Evolutionary conservation across 2,797 vertebrate species (phyloP).

Genomic region (Tauraco hartlaubi): DNA sequence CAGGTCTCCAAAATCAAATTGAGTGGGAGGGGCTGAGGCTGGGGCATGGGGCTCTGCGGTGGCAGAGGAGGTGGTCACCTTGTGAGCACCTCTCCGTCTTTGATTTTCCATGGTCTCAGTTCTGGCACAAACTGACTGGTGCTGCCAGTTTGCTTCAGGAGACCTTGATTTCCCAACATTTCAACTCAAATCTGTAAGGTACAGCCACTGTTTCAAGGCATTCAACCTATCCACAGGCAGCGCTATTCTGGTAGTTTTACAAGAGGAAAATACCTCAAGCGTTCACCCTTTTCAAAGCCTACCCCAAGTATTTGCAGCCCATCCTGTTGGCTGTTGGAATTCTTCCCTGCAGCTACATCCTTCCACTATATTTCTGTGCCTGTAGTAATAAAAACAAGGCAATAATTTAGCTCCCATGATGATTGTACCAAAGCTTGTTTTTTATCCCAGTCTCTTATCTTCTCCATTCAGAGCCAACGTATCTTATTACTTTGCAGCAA

Average conservation of each 20-base stretch:
- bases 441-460: constrained; percentile 74
- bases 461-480: constrained; percentile 65
- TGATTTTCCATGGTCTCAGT: not conserved
- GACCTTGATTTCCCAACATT: not conserved
- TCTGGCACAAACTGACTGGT: not conserved
- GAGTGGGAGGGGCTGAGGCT: not conserved
- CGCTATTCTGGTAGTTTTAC: not conserved
- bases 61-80: not conserved
- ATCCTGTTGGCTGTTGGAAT: not conserved
- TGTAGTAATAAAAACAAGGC: constrained; percentile 46
- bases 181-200: not conserved
- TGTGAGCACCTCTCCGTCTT: not conserved
- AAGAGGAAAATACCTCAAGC: not conserved
- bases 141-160: not conserved
- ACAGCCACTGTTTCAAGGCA: not conserved
- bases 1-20: not conserved
- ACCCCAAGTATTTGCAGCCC: not conserved
- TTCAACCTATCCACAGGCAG: not conserved
- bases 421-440: constrained; percentile 38
- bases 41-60: not conserved
- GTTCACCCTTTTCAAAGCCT: not conserved
- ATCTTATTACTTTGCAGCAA: constrained; percentile 74
- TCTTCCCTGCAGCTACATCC: not conserved
- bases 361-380: not conserved
- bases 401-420: constrained; percentile 51